phyloP scores from a whole-genome alignment of 2,888 invertebrate species.

The Cremastobaeus sp. region DNA sequence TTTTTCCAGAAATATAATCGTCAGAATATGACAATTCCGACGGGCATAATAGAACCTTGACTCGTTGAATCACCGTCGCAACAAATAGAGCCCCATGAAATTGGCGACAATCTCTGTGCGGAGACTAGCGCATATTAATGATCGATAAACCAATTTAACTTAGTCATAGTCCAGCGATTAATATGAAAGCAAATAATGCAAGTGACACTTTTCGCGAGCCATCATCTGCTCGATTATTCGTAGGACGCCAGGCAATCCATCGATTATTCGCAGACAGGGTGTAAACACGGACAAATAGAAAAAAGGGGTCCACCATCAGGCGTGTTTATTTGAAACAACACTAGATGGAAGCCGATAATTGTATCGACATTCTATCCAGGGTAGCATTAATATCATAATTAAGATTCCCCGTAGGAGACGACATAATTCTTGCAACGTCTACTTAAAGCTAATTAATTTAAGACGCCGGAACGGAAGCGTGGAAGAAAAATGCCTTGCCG shows the following conservation, averaged over 20 bases:
- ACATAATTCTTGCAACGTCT: neutral
- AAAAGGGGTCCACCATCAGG: neutral
- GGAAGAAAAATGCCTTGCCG: conserved; percentile 35
- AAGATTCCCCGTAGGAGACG: conserved; percentile 6
- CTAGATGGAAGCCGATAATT: conserved; percentile 7
- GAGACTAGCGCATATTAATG: conserved; percentile 54
- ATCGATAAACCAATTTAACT: conserved; percentile 60
- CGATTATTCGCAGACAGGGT: conserved; percentile 37
- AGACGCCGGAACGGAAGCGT: conserved; percentile 1
- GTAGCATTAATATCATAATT: conserved; percentile 23
- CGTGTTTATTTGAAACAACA: conserved; percentile 4
- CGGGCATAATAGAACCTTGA: too few species aligned
- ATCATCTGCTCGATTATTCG: conserved; percentile 46
- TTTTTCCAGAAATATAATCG: too few species aligned
- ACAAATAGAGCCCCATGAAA: too few species aligned
- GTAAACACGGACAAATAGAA: conserved; percentile 26
- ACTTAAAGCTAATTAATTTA: conserved; percentile 26
- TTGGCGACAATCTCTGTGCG: too few species aligned
- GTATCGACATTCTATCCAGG: neutral
- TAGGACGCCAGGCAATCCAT: conserved; percentile 38
- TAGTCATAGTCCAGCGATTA: conserved; percentile 52
- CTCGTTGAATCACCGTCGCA: too few species aligned
- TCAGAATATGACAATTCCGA: too few species aligned
- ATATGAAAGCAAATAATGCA: conserved; percentile 46
- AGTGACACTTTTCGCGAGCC: conserved; percentile 45